Evolutionary conservation across 2,888 invertebrate species (phyloP).

Genomic region (Spisula subtruncata): DNA sequence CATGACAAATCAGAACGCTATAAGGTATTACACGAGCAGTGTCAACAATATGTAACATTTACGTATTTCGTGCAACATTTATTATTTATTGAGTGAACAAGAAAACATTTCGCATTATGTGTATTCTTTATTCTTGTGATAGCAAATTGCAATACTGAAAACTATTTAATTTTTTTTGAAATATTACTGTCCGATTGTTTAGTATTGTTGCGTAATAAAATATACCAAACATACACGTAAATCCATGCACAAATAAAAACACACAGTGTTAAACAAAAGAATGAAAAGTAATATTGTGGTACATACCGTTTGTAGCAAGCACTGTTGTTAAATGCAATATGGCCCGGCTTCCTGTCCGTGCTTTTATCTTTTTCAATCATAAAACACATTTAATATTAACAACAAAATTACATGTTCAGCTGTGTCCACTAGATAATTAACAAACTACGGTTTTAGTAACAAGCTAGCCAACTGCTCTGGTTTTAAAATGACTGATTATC

Average conservation of each 20-base stretch:
- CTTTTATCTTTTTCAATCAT: not conserved
- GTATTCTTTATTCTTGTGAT: too few relatives aligned
- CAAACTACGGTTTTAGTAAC: constrained; percentile 38
- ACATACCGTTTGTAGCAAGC: constrained; percentile 4
- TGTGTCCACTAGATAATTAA: constrained; percentile 42
- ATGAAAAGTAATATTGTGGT: not conserved
- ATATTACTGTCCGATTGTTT: not conserved
- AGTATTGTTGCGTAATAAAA: not conserved
- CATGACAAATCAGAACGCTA: too few relatives aligned
- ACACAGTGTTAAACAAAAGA: not conserved
- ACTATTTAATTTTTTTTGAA: too few relatives aligned
- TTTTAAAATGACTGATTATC: constrained; percentile 41
- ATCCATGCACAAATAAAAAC: not conserved
- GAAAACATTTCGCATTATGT: too few relatives aligned
- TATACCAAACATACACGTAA: not conserved
- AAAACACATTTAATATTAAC: constrained; percentile 37
- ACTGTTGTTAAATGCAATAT: not conserved
- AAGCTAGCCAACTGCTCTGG: constrained; percentile 38
- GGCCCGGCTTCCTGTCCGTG: too few relatives aligned
- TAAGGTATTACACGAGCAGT: too few relatives aligned
- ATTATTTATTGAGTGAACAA: too few relatives aligned
- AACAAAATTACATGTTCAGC: constrained; percentile 43
- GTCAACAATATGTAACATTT: too few relatives aligned
- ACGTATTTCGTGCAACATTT: too few relatives aligned
- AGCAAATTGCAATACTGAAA: too few relatives aligned